A percentile compares a stretch with the other conserved stretches of the same genome.
These are phyloP conservation scores for Nymphalis polychloros DNA, from an alignment of 2,888 invertebrate species.

Conservation along the genomic window DNA sequence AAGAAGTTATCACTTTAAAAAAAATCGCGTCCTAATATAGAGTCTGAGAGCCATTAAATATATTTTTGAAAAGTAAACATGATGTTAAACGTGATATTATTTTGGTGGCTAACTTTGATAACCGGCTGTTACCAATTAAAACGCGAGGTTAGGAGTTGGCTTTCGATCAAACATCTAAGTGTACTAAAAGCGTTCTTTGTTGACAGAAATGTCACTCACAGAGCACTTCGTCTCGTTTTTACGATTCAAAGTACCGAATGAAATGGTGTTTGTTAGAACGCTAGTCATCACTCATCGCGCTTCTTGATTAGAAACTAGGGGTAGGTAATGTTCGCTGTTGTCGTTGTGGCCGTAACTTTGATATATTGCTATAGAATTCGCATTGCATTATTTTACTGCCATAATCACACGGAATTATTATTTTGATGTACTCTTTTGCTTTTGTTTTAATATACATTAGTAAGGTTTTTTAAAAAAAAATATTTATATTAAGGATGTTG, in stretches of 20 bases:
- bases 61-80: slow-evolving; percentile 27
- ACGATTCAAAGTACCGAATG: slow-evolving; percentile 25
- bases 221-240: slow-evolving; percentile 44
- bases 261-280: slow-evolving; percentile 22
- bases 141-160: slow-evolving; percentile 52
- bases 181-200: slow-evolving; percentile 52
- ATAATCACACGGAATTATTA: no score
- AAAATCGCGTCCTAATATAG: background rate
- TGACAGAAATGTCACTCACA: slow-evolving; percentile 52
- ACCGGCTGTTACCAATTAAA: slow-evolving; percentile 52
- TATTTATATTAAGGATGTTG: slow-evolving; percentile 17
- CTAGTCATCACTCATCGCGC: slow-evolving; percentile 20
- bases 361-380: background rate
- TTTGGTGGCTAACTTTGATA: slow-evolving; percentile 24
- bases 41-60: slow-evolving; percentile 7
- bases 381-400: background rate
- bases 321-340: background rate
- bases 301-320: slow-evolving; percentile 22
- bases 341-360: background rate
- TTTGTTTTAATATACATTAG: no score
- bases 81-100: slow-evolving; percentile 24
- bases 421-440: no score
- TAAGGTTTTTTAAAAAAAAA: no score
- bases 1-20: no score
- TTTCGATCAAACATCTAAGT: slow-evolving; percentile 60